Conservation (phyloP, 2,888 invertebrate genomes). For the Apamea epomidion region DNA sequence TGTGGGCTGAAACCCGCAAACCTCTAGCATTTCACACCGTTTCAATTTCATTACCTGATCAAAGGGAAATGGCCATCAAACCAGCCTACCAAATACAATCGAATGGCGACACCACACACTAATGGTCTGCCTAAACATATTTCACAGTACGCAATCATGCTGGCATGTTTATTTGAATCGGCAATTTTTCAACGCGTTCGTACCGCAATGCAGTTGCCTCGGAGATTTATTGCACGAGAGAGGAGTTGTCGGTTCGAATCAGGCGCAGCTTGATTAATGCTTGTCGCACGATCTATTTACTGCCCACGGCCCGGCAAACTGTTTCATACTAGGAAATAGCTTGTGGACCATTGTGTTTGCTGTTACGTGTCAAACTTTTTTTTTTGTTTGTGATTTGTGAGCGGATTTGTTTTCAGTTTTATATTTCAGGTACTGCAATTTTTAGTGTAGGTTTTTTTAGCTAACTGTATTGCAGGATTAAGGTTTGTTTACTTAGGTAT, state of each 20-base stretch:
- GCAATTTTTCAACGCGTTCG: conserved; percentile 84
- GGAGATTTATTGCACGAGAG: conserved; percentile 83
- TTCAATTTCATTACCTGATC: conserved; percentile 49
- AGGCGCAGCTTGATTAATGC: conserved; percentile 82
- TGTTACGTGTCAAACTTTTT: conserved; percentile 22
- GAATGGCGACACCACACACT: conserved; percentile 52
- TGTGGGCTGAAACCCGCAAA: conserved; percentile 25
- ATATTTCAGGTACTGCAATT: not conserved
- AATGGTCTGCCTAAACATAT: conserved; percentile 56
- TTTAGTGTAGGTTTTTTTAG: not conserved
- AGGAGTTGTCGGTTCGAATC: conserved; percentile 80
- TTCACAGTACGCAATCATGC: conserved; percentile 74
- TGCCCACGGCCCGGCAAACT: conserved; percentile 65
- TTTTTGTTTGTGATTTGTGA: conserved; percentile 42
- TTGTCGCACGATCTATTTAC: conserved; percentile 81
- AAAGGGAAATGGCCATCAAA: conserved; percentile 45
- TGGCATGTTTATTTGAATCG: conserved; percentile 85
- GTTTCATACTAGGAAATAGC: conserved; percentile 66
- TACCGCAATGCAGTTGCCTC: conserved; percentile 84
- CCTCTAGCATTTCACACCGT: conserved; percentile 6
- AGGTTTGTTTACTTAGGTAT: not conserved
- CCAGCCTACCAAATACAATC: conserved; percentile 63
- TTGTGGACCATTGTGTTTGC: conserved; percentile 49
- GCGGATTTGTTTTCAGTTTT: not conserved
- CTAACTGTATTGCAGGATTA: not conserved